Conservation (phyloP, 1,140 invertebrate species). For the Hyles vespertilio region DNA sequence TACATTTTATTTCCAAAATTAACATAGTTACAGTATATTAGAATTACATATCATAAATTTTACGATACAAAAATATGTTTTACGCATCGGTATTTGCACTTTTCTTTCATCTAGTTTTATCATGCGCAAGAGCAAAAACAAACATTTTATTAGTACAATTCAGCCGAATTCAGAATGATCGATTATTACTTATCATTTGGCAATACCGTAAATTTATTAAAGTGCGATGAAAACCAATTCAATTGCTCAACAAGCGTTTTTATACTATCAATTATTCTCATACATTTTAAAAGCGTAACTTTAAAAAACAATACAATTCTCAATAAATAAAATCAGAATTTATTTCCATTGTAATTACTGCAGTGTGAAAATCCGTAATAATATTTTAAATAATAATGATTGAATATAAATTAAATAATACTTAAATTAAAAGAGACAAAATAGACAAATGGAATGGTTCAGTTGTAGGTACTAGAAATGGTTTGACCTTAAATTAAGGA, state of each 20-base stretch:
- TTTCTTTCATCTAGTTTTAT: conserved; percentile 27
- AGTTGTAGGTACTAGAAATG: conserved; percentile 45
- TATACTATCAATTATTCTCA: no score
- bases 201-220: no score
- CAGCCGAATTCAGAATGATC: no score
- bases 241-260: no score
- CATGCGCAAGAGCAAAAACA: conserved; percentile 8
- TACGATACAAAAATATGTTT: conserved; percentile 66
- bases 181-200: no score
- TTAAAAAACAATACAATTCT: no score
- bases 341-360: background rate
- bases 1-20: conserved; percentile 65
- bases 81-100: conserved; percentile 34
- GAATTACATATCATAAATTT: conserved; percentile 65
- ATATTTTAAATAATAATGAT: conserved; percentile 9
- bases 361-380: conserved; percentile 13
- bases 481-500: conserved; percentile 33
- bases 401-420: conserved; percentile 28
- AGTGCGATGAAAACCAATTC: no score
- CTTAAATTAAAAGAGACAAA: conserved; percentile 29
- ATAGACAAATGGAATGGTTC: conserved; percentile 61
- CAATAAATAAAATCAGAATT: background rate
- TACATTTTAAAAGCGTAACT: no score
- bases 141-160: conserved; percentile 11
- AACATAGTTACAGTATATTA: conserved; percentile 40